Percentiles rank a stretch among this genome's conserved stretches.
phyloP scores from a whole-genome alignment of 2,888 invertebrate genomes.

The Antheraea yamamai region DNA sequence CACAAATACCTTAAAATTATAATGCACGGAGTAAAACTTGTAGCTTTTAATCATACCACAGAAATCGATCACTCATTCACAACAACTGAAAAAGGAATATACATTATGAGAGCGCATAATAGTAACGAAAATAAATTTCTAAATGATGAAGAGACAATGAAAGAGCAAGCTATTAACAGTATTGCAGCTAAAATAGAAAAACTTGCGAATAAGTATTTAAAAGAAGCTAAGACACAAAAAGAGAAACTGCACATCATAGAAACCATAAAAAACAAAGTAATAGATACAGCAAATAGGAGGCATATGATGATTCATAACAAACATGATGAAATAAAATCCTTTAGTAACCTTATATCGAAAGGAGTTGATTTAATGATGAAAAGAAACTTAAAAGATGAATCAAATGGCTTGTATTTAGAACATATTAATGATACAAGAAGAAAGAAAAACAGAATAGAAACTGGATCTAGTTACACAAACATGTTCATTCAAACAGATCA shows the following conservation, averaged over 20 bases:
- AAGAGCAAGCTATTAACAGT: slow-evolving; percentile 32
- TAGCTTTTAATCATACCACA: slow-evolving; percentile 28
- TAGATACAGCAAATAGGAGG: slow-evolving; percentile 34
- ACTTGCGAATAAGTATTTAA: slow-evolving; percentile 39
- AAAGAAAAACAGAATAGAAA: neutral
- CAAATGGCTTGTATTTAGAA: slow-evolving; percentile 28
- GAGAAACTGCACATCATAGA: slow-evolving; percentile 41
- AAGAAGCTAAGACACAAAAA: slow-evolving; percentile 34
- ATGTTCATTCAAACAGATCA: neutral
- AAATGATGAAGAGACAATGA: slow-evolving; percentile 25
- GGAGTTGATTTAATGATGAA: slow-evolving; percentile 38
- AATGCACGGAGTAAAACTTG: slow-evolving; percentile 54
- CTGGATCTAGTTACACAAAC: neutral
- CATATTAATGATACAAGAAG: neutral
- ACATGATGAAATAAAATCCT: slow-evolving; percentile 38
- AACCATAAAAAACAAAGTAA: slow-evolving; percentile 37
- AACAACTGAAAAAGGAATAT: slow-evolving; percentile 13
- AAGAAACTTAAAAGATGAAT: slow-evolving; percentile 27
- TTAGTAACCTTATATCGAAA: slow-evolving; percentile 40
- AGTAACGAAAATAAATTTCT: slow-evolving; percentile 2
- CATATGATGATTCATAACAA: slow-evolving; percentile 34
- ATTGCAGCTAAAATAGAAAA: slow-evolving; percentile 46
- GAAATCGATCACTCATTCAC: neutral
- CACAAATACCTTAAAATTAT: slow-evolving; percentile 53
- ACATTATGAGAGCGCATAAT: slow-evolving; percentile 19